Base-by-base conservation (phyloP, 2,888 invertebrate species). In the Zhengitettix transpicula region DNA sequence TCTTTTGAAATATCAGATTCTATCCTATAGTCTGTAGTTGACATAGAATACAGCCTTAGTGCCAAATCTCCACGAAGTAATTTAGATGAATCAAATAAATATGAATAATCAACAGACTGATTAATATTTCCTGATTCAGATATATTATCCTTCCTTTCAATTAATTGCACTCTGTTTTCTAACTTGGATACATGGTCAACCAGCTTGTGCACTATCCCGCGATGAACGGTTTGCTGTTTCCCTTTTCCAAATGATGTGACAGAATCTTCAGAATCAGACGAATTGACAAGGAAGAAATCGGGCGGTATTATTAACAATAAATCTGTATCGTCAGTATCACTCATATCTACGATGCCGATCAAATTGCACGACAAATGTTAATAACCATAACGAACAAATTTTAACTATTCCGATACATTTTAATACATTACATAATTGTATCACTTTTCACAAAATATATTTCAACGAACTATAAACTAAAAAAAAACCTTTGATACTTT, bases 281-380 rank as follows among this genome's bases (percentile, higher is more conserved):
- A 68, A 65, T 79, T 75, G n/a, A 83, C 77, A 41, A 79, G 70
- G 69, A 83, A 87, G 68, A 86, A 82, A 71, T 87, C 82, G 14
- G 89, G 89, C 63, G 89, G 87, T 70, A 89, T 86, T 67, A 87
- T 73, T 67, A 90, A 73, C 64, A 90, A 77, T 68, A 87, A 82
- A 74, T 90, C 89, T 8, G 89, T 90, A 74, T 89, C 89, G 78
- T 89, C 89, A 63, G 83, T 80, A 69, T 84, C 84, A 74, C 81
- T 83, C 83, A 83, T 83, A n/a, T n/a, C n/a, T n/a, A n/a, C n/a
- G n/a, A n/a, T n/a, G 69, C 74, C 73, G 58, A 52, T 15, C 40
- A 41, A 47, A n/a, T 47, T 5, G 14, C 47, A 47, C 11, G n/a
- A n/a, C n/a, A n/a, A n/a, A n/a, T n/a, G n/a, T n/a, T n/a, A 28